Base-by-base conservation (phyloP, 1,140 invertebrate genomes). In the Ephestia elutella region DNA sequence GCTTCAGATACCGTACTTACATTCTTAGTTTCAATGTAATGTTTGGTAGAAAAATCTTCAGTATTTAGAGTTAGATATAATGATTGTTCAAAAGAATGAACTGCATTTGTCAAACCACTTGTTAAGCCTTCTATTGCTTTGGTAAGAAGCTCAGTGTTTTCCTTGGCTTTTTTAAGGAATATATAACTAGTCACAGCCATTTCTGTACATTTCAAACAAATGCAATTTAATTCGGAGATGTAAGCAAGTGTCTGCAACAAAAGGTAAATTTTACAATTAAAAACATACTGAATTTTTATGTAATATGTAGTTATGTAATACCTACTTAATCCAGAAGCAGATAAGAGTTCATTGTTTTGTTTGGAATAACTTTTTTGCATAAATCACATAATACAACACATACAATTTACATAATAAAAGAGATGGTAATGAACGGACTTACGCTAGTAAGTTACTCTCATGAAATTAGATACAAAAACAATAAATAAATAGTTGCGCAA, bases 131-230 rank as follows among this genome's bases (percentile, higher is more conserved):
- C 38, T 15, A 44, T 44, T 1, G 15, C 59, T 28, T 71, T 71
- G 21, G 38, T 66, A 5, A 83, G 49, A 18, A 62, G 63, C 25
- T 71, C 59, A 18, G 60, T 56, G 57, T 79, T 83, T 35, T 67
- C 56, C 63, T 62, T 66, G n/a, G 66, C 48, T 5, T 21, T 68
- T 50, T 56, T 68, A 10, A 77, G 71, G 56, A 83, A 86, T 48
- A 66, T 79, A 19, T 79, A 83, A 57, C 68, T 68, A 19, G 59
- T 73, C 44, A 83, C 58, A 19, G 75, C 72, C 11, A 56, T 50
- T 18, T 63, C 70, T 38, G 62, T 66, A 63, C 82, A 85, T 28
- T 68, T 54, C 18, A 73, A 67, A 62, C 82, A 85, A 28, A 85
- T 28, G 21, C 60, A 44, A 53, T 77, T 62, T 56, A 75, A 72